Evolutionary conservation across 2,888 invertebrate species (phyloP), one percentile per base, ranked within the genome.

Genomic region (Coremacera marginata): DNA sequence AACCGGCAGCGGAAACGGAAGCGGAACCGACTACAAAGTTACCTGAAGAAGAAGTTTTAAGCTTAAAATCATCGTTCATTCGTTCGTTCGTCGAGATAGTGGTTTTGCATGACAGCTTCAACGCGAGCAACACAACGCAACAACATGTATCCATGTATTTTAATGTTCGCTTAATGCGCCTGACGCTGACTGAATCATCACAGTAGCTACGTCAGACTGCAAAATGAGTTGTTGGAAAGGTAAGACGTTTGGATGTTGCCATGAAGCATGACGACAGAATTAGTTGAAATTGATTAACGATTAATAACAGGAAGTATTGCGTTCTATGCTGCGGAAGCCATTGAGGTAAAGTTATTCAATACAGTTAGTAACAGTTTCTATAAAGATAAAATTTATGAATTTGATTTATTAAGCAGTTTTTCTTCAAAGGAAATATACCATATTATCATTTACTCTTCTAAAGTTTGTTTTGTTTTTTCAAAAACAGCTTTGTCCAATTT

Each of bases 1-100:
- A 37, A 37, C 16, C 34, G 60, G 44, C 63, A 27, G 8, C 51
- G 22, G 51, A 63, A 65, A 27, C 37, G 75, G 75, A 75, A 75
- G 51, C 75, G 75, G 67, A 75, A 75, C 65, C 67, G 75, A 57
- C 75, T 27, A 65, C 65, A 74, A 75, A 75, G 67, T 75, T 75
- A 75, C 75, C 75, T 75, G 67, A 27, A 63, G 49, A 51, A 73
- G 49, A 51, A 22, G 37, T 44, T 34, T 60, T 37, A 63, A 62
- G 31, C 57, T 27, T 14, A 19, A 27, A 72, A 51, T 60, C 62
- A 37, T 27, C 65, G 22, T 37, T 44, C 44, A 11, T 44, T 44
- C 44, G 44, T 44, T 44, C 2, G 44, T 14, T 44, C 67, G 27
- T 51, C 25, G 25, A 68, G 68, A 68, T 68, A 49, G 68, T 27